A percentile compares a stretch with the other conserved stretches of the same genome.
Conservation (phyloP, 2,797 vertebrate species). For the Galaxias olidus region DNA sequence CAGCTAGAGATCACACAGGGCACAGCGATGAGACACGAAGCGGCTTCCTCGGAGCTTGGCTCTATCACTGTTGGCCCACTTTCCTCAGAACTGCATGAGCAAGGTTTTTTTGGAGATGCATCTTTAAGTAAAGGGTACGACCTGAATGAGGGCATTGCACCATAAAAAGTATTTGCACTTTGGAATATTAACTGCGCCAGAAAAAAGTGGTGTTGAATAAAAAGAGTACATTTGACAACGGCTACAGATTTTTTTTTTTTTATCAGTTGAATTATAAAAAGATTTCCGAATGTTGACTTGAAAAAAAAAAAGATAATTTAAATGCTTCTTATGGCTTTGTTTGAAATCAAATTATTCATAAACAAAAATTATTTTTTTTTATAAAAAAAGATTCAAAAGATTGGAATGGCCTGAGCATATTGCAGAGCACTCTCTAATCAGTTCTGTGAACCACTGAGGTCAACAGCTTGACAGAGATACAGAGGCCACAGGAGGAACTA, state of each 20-base stretch:
- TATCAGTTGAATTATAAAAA: too few relatives aligned
- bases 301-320: too few relatives aligned
- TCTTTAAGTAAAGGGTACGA: conserved; percentile 28
- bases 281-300: too few relatives aligned
- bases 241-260: too few relatives aligned
- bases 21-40: conserved; percentile 65
- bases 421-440: conserved; percentile 59
- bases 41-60: conserved; percentile 54
- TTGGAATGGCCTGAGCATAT: conserved; percentile 23
- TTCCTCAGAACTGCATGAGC: conserved; percentile 67
- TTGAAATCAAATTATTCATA: too few relatives aligned
- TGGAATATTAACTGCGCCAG: too few relatives aligned
- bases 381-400: too few relatives aligned
- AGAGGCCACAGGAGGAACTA: not conserved
- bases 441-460: conserved; percentile 70
- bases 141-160: not conserved
- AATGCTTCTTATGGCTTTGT: too few relatives aligned
- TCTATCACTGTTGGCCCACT: conserved; percentile 64
- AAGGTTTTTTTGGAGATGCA: conserved; percentile 47
- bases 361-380: too few relatives aligned
- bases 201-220: too few relatives aligned
- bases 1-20: conserved; percentile 46
- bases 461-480: conserved; percentile 45
- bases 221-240: too few relatives aligned
- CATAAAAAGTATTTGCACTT: not conserved